phyloP scores from a whole-genome alignment of 1,140 invertebrate species.

The Neelides sp. region DNA sequence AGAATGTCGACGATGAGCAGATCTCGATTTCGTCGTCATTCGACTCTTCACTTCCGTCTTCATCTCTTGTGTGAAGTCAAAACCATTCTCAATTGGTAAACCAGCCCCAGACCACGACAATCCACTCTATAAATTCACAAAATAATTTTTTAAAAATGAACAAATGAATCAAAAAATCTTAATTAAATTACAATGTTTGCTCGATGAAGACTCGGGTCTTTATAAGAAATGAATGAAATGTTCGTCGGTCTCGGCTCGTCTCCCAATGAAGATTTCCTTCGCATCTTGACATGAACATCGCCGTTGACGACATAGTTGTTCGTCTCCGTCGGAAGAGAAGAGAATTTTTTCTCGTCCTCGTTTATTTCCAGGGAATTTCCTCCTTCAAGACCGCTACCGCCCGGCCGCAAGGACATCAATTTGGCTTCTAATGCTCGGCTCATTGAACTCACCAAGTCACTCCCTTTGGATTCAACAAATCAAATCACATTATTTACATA shows the following conservation, averaged over 20 bases:
- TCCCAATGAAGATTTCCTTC: constrained; percentile 18
- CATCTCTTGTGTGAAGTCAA: constrained; percentile 1
- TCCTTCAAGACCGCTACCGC: constrained; percentile 8
- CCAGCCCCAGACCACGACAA: constrained; percentile 2
- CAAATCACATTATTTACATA: constrained; percentile 10
- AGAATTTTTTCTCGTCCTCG: constrained; percentile 3
- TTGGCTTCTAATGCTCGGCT: constrained; percentile 63
- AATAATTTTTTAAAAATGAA: neutral
- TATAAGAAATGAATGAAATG: constrained; percentile 34
- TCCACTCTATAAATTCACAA: constrained; percentile 4
- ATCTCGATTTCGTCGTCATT: constrained; percentile 17
- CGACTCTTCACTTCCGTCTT: constrained; percentile 16
- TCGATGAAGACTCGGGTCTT: constrained; percentile 39
- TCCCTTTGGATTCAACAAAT: constrained; percentile 41
- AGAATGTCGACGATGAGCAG: constrained; percentile 24
- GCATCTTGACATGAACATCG: neutral
- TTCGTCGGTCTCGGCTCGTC: constrained; percentile 3
- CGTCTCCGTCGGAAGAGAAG: constrained; percentile 16
- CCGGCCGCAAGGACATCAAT: constrained; percentile 44
- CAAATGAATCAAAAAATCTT: neutral
- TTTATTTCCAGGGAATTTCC: neutral
- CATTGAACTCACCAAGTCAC: constrained; percentile 52
- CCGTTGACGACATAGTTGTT: neutral
- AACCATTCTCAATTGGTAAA: constrained; percentile 3
- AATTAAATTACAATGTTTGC: constrained; percentile 14